These are phyloP conservation scores for Rhynchophorus ferrugineus DNA, from an alignment of 1,140 invertebrate genomes.

Conservation along the genomic window DNA sequence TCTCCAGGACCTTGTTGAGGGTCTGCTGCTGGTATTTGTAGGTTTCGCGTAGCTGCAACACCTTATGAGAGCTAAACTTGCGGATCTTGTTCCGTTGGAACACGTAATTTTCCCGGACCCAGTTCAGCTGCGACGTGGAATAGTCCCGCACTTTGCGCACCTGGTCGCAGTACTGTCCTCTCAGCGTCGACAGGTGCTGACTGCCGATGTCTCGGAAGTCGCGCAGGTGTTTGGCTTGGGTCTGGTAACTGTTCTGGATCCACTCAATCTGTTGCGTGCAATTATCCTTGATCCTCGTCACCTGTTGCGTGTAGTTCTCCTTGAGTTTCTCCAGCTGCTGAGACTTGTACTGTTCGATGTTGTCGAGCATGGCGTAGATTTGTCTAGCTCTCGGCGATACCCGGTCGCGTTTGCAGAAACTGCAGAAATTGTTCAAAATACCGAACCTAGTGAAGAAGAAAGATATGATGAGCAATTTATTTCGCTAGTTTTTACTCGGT, in stretches of 20 bases:
- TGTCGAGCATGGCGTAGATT: constrained; percentile 79
- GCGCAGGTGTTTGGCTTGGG: constrained; percentile 76
- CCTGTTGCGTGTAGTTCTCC: constrained; percentile 88
- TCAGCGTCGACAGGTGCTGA: constrained; percentile 71
- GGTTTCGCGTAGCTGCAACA: constrained; percentile 77
- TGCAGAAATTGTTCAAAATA: constrained; percentile 54
- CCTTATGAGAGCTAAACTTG: constrained; percentile 89
- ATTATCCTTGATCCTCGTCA: constrained; percentile 84
- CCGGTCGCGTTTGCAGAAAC: constrained; percentile 58
- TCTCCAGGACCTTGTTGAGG: constrained; percentile 88
- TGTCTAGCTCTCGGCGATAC: constrained; percentile 70
- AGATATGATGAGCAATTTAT: not conserved
- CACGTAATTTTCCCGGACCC: constrained; percentile 90
- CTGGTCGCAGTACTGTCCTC: constrained; percentile 89
- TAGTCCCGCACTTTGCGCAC: constrained; percentile 83
- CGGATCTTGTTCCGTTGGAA: constrained; percentile 89
- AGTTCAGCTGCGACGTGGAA: constrained; percentile 80
- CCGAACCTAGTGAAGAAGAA: constrained; percentile 50
- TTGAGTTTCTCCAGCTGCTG: constrained; percentile 79
- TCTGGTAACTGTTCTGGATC: constrained; percentile 84
- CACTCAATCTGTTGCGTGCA: constrained; percentile 88
- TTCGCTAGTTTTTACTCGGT: not conserved
- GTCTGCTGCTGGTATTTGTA: constrained; percentile 95
- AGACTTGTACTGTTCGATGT: constrained; percentile 82
- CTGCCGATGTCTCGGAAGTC: constrained; percentile 87